phyloP scores from a whole-genome alignment of 2,888 invertebrate genomes.

The Lepas anatifera region DNA sequence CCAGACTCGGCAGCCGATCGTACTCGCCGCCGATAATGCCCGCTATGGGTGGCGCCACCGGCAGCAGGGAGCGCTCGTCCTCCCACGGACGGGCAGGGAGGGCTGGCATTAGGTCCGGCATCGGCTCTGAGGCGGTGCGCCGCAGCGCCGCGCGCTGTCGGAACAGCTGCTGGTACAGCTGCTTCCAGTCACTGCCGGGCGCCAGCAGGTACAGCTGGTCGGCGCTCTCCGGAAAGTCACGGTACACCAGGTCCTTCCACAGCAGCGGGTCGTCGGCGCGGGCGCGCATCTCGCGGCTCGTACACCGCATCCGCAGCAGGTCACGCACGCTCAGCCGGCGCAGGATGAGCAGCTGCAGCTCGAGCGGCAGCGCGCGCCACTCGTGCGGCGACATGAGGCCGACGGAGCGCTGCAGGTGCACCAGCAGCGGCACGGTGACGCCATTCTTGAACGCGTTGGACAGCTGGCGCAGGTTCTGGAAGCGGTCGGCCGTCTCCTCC shows the following conservation, averaged over 20 bases:
- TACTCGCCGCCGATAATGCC: slow-evolving; percentile 9
- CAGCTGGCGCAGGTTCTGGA: background rate
- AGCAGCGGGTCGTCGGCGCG: slow-evolving; percentile 11
- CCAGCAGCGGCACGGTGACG: slow-evolving; percentile 6
- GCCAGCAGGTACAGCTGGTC: background rate
- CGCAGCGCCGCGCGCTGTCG: background rate
- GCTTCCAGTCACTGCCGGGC: background rate
- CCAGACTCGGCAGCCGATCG: slow-evolving; percentile 8
- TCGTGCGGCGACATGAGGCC: background rate
- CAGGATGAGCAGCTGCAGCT: background rate
- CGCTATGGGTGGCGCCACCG: background rate
- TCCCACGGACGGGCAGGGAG: background rate
- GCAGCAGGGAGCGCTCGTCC: background rate
- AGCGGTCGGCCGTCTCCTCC: background rate
- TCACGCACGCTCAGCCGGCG: background rate
- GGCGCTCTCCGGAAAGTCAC: background rate
- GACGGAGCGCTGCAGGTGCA: background rate
- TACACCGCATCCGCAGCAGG: background rate
- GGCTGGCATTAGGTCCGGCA: background rate
- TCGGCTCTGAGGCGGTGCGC: background rate
- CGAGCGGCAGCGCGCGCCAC: slow-evolving; percentile 12
- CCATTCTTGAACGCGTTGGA: background rate
- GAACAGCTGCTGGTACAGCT: background rate
- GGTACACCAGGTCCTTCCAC: background rate
- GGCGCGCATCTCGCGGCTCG: background rate